phyloP scores from a whole-genome alignment of 2,888 invertebrate genomes.

The Portevinia maculata region DNA sequence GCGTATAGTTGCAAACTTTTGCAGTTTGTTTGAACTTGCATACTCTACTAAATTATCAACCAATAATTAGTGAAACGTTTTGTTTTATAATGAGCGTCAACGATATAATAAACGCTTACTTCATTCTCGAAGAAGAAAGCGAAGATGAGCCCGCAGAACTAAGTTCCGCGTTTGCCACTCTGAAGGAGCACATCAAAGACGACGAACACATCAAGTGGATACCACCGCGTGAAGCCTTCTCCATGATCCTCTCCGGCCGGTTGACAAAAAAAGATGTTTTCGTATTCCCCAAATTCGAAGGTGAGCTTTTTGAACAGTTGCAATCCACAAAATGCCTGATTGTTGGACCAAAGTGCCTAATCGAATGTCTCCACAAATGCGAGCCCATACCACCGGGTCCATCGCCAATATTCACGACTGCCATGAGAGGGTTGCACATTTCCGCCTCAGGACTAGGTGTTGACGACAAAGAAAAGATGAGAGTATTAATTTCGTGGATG shows the following conservation, averaged over 20 bases:
- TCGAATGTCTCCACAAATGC: conserved; percentile 88
- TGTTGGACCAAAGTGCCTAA: conserved; percentile 91
- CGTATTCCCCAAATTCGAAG: conserved; percentile 90
- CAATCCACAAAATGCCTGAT: conserved; percentile 88
- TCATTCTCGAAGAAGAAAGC: conserved; percentile 77
- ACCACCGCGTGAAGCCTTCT: conserved; percentile 85
- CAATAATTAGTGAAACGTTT: background rate
- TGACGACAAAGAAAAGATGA: conserved; percentile 84
- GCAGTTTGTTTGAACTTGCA: conserved; percentile 29
- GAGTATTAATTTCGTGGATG: conserved; percentile 88
- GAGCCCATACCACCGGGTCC: conserved; percentile 89
- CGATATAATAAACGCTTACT: conserved; percentile 80
- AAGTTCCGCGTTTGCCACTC: conserved; percentile 75
- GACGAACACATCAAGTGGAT: conserved; percentile 85
- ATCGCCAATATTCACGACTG: conserved; percentile 91
- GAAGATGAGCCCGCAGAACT: conserved; percentile 74
- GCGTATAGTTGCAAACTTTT: conserved; percentile 36
- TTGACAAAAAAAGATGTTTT: conserved; percentile 88
- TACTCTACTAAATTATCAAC: background rate
- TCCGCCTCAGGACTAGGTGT: conserved; percentile 86
- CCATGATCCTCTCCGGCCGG: conserved; percentile 84
- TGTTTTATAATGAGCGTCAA: conserved; percentile 77
- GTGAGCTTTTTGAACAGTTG: conserved; percentile 87
- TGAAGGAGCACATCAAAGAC: conserved; percentile 78
- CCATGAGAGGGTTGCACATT: conserved; percentile 89